Conservation (phyloP, 2,888 invertebrate genomes). For the Thecophora atra region DNA sequence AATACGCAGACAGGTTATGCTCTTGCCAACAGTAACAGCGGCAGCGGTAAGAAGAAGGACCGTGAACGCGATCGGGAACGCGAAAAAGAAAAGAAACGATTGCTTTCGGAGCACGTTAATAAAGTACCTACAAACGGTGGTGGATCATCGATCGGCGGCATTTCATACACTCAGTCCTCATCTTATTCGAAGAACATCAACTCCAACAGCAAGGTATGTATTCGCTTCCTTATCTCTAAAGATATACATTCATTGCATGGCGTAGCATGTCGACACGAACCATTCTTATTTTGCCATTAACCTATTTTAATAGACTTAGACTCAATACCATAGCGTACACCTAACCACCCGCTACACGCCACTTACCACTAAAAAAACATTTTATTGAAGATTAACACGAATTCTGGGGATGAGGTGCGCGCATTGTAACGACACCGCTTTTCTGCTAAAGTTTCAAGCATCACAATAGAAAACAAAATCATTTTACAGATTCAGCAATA, state of each 20-base stretch:
- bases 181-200: constrained; percentile 50
- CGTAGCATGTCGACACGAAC: constrained; percentile 4
- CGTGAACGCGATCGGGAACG: constrained; percentile 62
- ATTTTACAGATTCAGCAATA: constrained; percentile 52
- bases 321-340: no score
- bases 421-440: constrained; percentile 32
- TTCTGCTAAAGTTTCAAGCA: constrained; percentile 39
- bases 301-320: no score
- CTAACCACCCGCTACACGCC: not conserved
- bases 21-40: constrained; percentile 37
- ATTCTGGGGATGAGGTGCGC: constrained; percentile 23
- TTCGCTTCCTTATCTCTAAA: not conserved
- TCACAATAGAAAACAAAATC: constrained; percentile 41
- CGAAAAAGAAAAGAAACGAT: constrained; percentile 60
- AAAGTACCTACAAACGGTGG: constrained; percentile 57
- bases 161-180: constrained; percentile 37
- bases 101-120: constrained; percentile 56
- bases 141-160: constrained; percentile 36
- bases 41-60: constrained; percentile 59
- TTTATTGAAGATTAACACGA: constrained; percentile 15
- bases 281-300: not conserved
- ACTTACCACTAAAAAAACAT: constrained; percentile 2
- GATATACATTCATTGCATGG: not conserved
- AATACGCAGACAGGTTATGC: constrained; percentile 1
- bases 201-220: constrained; percentile 55